Conservation (phyloP, 2,888 invertebrate genomes). For the Unio pictorum region DNA sequence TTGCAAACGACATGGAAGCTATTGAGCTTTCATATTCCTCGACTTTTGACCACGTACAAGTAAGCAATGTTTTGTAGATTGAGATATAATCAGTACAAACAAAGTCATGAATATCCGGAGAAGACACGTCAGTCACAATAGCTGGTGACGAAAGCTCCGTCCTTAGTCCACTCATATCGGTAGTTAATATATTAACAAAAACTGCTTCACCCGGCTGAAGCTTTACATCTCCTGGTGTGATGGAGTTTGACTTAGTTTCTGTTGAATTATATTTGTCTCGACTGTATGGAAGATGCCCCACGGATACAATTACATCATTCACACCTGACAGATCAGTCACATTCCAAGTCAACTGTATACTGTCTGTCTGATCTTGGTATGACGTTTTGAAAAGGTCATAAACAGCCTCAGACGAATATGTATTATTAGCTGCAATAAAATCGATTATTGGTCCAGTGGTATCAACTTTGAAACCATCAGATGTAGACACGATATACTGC, state of each 20-base stretch:
- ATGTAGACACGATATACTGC: conserved; percentile 45
- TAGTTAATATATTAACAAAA: conserved; percentile 27
- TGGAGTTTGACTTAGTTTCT: conserved; percentile 1
- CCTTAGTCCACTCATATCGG: conserved; percentile 39
- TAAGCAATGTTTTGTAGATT: conserved; percentile 18
- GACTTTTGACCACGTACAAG: conserved; percentile 32
- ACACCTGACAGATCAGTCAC: conserved; percentile 24
- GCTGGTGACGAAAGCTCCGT: conserved; percentile 25
- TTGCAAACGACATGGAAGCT: conserved; percentile 22
- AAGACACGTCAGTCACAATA: conserved; percentile 34
- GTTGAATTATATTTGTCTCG: conserved; percentile 9
- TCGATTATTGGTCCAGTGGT: conserved; percentile 27
- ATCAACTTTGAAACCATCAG: conserved; percentile 51
- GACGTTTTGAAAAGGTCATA: conserved; percentile 10
- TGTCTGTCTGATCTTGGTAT: conserved; percentile 29
- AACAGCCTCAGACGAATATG: conserved; percentile 10
- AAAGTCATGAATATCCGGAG: conserved; percentile 29
- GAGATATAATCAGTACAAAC: conserved; percentile 37
- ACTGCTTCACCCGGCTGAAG: conserved; percentile 33
- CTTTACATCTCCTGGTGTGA: conserved; percentile 12
- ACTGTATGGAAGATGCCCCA: conserved; percentile 18
- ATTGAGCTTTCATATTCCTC: conserved; percentile 42
- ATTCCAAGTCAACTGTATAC: conserved; percentile 20
- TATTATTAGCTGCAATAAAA: conserved; percentile 10
- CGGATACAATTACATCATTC: conserved; percentile 5